Evolutionary conservation across 2,797 vertebrate species (phyloP).

Genomic region (Eulemur mongoz): DNA sequence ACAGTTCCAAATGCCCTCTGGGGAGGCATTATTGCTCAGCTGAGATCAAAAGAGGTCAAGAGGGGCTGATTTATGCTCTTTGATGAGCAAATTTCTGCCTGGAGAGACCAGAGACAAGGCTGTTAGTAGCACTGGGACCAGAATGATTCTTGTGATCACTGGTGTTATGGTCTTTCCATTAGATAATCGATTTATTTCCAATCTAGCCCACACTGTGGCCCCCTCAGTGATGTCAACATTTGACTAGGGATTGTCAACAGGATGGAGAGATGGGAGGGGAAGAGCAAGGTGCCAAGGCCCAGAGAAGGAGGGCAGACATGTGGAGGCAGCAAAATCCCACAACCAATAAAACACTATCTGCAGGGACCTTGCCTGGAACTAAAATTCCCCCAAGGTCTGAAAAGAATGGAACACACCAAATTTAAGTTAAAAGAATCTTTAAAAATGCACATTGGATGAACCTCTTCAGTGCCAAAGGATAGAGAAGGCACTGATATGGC

Average conservation of each 20-base stretch:
- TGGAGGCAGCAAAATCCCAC: background rate
- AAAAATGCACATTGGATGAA: background rate
- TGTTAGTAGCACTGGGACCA: background rate
- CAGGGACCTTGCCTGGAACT: background rate
- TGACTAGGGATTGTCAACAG: background rate
- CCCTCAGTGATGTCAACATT: background rate
- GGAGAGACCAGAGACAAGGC: background rate
- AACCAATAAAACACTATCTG: background rate
- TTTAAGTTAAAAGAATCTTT: background rate
- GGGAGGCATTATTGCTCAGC: background rate
- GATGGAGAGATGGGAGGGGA: background rate
- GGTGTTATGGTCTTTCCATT: background rate
- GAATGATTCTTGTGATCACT: background rate
- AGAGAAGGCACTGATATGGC: background rate
- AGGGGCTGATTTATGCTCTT: background rate
- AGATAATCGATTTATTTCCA: background rate
- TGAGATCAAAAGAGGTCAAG: background rate
- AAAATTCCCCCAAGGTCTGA: background rate
- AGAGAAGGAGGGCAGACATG: background rate
- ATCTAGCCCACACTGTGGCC: background rate
- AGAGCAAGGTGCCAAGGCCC: background rate
- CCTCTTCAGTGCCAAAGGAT: background rate
- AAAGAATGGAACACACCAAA: background rate
- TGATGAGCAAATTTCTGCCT: background rate
- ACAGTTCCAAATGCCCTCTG: background rate